Evolutionary conservation across 1,140 invertebrate genomes (phyloP), one percentile per base, ranked within the genome.

Genomic region (Marisa cornuarietis): DNA sequence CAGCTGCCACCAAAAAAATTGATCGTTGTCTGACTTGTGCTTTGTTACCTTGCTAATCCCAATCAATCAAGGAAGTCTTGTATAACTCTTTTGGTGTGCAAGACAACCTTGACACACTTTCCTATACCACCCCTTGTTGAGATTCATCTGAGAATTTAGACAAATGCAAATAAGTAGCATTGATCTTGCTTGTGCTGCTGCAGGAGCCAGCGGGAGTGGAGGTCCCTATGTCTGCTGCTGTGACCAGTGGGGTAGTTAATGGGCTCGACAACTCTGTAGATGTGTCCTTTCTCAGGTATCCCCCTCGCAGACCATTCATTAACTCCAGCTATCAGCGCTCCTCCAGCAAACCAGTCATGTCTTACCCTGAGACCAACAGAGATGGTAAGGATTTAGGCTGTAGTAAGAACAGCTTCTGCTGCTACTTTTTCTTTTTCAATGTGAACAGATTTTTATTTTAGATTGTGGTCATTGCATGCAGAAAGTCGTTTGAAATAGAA

Each of bases 351-450:
- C 83, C 84, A 26, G 79, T 85, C 49, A 83, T 79, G 75, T 72
- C 85, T 31, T 87, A 78, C 61, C 88, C 88, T 51, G 85, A 87
- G 77, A 85, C 81, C 72, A 85, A 87, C 74, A 87, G 87, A 85
- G 78, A 85, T 84, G 86, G 88, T 89, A 77, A 79, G 79, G 24
- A 13, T 31, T 22, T 51, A 22, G 1, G 31, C 31, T 42, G 31
- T 26, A 16, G 18, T 42, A 58, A 75, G 31, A 63, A 66, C 0
- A 69, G 58, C 26, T 20, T 24, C 65, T 24, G 8, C 62, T 52
- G 22, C 58, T n/a, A n/a, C n/a, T 31, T 65, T 20, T 65, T 65
- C 63, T 65, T 65, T 20, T 22, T 42, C 31, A 42, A 42, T 42
- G 31, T 42, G 31, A 42, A 42, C 3, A 42, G 31, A 42, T 42